Conservation (phyloP, 2,113 vertebrate species). For the Psittacus erithacus region DNA sequence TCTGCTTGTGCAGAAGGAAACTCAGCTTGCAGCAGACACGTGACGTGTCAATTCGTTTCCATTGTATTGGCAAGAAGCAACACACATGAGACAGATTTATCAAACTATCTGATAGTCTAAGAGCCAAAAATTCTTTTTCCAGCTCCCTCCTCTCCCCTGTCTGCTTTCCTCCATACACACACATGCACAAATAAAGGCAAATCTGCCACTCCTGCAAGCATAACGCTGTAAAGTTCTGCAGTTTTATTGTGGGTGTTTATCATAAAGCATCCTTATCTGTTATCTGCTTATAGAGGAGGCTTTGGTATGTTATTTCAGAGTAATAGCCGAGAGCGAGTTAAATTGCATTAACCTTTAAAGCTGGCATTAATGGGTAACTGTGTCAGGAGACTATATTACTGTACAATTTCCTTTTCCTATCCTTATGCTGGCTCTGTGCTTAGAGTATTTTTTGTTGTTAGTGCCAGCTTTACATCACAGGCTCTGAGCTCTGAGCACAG, state of each 20-base stretch:
- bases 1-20: slow-evolving; percentile 13
- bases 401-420: slow-evolving; percentile 38
- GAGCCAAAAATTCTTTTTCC: slow-evolving; percentile 35
- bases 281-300: slow-evolving; percentile 51
- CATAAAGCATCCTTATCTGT: slow-evolving; percentile 63
- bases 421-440: slow-evolving; percentile 19
- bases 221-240: slow-evolving; percentile 32
- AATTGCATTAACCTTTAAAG: slow-evolving; percentile 75
- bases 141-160: not conserved
- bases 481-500: not conserved
- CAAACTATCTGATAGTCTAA: slow-evolving; percentile 53
- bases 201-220: slow-evolving; percentile 45
- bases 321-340: slow-evolving; percentile 56
- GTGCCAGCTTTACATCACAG: not conserved
- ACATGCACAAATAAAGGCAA: slow-evolving; percentile 43
- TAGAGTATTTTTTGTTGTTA: not conserved
- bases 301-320: slow-evolving; percentile 64
- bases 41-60: slow-evolving; percentile 10
- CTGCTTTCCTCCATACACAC: not conserved
- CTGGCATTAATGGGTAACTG: slow-evolving; percentile 59
- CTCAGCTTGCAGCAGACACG: not conserved
- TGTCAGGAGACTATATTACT: slow-evolving; percentile 55
- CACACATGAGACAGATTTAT: slow-evolving; percentile 45
- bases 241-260: slow-evolving; percentile 64
- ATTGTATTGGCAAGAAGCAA: slow-evolving; percentile 47